Conservation (phyloP, 2,888 invertebrate species). For the Bellardia bayeri region DNA sequence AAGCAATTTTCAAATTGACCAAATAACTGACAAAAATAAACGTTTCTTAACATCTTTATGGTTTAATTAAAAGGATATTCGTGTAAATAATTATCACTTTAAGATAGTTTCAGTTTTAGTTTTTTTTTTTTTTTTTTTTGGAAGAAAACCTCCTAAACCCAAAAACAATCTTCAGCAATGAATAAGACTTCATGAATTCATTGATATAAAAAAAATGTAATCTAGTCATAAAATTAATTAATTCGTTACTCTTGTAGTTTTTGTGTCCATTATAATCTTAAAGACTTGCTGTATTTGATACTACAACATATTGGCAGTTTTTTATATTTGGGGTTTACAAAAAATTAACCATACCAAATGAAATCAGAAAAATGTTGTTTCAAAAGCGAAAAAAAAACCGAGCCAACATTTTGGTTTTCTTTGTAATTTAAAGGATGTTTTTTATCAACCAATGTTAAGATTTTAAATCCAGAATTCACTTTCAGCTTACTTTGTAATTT, state of each 20-base stretch:
- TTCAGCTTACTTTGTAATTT: neutral
- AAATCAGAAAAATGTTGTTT: conserved; percentile 3
- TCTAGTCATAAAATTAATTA: conserved; percentile 69
- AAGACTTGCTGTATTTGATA: conserved; percentile 77
- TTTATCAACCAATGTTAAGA: conserved; percentile 28
- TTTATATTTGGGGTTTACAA: neutral
- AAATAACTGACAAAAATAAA: conserved; percentile 22
- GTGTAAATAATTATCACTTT: conserved; percentile 76
- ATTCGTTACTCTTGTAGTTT: conserved; percentile 68
- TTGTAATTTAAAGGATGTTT: conserved; percentile 29
- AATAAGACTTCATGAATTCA: conserved; percentile 5
- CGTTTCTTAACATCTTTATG: conserved; percentile 75
- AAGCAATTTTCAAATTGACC: conserved; percentile 47
- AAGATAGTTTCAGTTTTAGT: conserved; percentile 50
- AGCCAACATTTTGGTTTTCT: neutral
- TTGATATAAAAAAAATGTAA: conserved; percentile 29
- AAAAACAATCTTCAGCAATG: conserved; percentile 37
- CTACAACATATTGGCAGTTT: neutral
- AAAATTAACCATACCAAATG: conserved; percentile 26
- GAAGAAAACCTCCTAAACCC: neutral
- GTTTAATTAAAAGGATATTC: conserved; percentile 83
- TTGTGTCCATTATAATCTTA: conserved; percentile 77
- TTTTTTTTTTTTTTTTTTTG: conserved; percentile 6
- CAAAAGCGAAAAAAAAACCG: too few species aligned
- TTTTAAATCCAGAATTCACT: conserved; percentile 5